Conservation (phyloP, 1,140 invertebrate species). For the Heliconius himera region DNA sequence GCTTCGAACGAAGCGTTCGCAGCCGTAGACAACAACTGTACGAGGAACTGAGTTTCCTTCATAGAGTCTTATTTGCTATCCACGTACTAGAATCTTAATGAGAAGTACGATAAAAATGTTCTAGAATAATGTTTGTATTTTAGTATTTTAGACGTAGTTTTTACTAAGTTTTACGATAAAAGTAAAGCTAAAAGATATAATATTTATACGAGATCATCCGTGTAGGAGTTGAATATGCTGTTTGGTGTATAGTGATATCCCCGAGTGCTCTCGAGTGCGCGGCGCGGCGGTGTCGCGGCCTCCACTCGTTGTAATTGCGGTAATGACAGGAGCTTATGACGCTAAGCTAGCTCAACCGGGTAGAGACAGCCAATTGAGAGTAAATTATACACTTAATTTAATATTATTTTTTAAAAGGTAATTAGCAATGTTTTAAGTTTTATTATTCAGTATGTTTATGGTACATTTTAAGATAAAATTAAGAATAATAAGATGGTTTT, state of each 20-base stretch:
- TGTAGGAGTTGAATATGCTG: constrained; percentile 49
- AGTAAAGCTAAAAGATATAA: constrained; percentile 50
- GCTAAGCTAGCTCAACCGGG: constrained; percentile 42
- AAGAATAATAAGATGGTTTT: no score
- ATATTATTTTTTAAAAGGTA: background rate
- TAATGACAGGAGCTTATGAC: constrained; percentile 48
- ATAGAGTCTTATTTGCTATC: constrained; percentile 50
- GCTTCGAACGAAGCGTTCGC: constrained; percentile 41
- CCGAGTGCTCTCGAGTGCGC: constrained; percentile 57
- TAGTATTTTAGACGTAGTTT: constrained; percentile 45
- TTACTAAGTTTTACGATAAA: constrained; percentile 55
- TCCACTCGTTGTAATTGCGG: constrained; percentile 56
- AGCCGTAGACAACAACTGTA: constrained; percentile 44
- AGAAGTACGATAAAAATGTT: constrained; percentile 49
- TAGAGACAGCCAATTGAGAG: constrained; percentile 33
- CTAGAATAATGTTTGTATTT: constrained; percentile 37
- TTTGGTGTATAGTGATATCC: constrained; percentile 73
- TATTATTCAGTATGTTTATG: background rate
- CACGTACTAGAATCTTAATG: constrained; percentile 52
- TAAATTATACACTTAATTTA: constrained; percentile 14
- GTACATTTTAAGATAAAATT: no score
- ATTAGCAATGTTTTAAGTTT: background rate
- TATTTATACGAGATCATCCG: constrained; percentile 50
- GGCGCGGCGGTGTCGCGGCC: constrained; percentile 44
- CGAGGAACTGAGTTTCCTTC: constrained; percentile 43